Evolutionary conservation across 2,888 invertebrate genomes (phyloP), one percentile per base, ranked within the genome.

Genomic region (Lomographa bimaculata): DNA sequence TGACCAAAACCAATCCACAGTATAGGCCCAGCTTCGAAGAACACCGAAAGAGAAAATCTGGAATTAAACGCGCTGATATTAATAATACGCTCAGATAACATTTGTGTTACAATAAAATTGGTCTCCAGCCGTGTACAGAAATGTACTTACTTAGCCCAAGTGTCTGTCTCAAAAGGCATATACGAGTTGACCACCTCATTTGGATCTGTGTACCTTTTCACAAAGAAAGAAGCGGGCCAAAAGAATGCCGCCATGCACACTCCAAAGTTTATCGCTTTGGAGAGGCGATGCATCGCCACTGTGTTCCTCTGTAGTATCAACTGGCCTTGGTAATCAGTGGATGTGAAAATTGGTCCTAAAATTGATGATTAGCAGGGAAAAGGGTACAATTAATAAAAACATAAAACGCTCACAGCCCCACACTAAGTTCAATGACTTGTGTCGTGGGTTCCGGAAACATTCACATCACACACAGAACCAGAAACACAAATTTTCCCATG

Each of bases 1-100:
- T 77, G 71, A 0, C 69, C 73, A 16, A 46, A 59, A 1, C 62
- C 70, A 2, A 41, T 34, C 72, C 70, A 72, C 1, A 50, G 11
- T 0, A 64, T 0, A 0, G 60, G 50, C 1, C 25, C 12, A 2
- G 54, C 25, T 59, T 71, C 61, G 8, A 59, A 1, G 0, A 61
- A 0, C 2, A 64, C 50, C 5, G 64, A 45, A 0, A 50, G 14
- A 3, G 50, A 5, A 32, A 56, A 75, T 34, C 75, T 74, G 56
- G 16, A 58, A 57, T 0, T n/a, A 16, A 14, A 11, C n/a, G 1
- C 2, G 19, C 2, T n/a, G 7, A 26, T n/a, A 9, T 7, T n/a
- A n/a, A n/a, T n/a, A n/a, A n/a, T n/a, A n/a, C n/a, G n/a, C n/a
- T n/a, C n/a, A n/a, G n/a, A n/a, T n/a, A n/a, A n/a, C n/a, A n/a